Base-by-base conservation (phyloP, 2,888 invertebrate genomes). In the Morpho helenor region DNA sequence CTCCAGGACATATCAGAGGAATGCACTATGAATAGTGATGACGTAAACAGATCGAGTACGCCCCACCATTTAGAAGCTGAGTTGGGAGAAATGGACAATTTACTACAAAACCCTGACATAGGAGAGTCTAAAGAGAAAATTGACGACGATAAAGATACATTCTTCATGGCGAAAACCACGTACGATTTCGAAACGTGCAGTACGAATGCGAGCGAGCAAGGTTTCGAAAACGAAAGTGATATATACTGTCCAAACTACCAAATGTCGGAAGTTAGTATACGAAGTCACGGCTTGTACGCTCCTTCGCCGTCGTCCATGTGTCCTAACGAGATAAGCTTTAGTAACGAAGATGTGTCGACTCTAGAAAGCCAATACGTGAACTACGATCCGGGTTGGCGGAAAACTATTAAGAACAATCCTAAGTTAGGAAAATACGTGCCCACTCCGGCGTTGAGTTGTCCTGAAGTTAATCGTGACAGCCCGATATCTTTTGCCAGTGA, bases 231-330 rank as follows among this genome's bases (percentile, higher is more conserved):
- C 65, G 93, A 92, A 74, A 93, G 93, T 67, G 93, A 93, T 71
- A 90, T 93, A 2, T 93, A 93, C 72, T 91, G 90, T 47, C 89
- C 90, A 0, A 89, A 91, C 62, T 93, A 93, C 68, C 93, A 93
- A 76, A 91, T 93, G 82, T 93, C 93, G 0, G 93, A 93, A 80
- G 91, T 93, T 0, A 93, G 93, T 69, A 93, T 93, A 67, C 83
- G 93, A 46, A 93, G 93, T 70, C 93, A 93, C 68, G 93, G 93
- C 0, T 65, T 93, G 16, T 93, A 93, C 75, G 93, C 93, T 0
- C 93, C 93, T 0, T 93, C 93, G 45, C 92, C 92, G 0, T 85
- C 91, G 0, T 89, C 90, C 0, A 88, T 91, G 85, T 89, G 91
- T 59, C 91, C 88, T 0, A 87, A 90, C 66, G 91, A 91, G 62